Evolutionary conservation across 2,797 vertebrate genomes (phyloP).

Genomic region (Loris lydekkerianus): DNA sequence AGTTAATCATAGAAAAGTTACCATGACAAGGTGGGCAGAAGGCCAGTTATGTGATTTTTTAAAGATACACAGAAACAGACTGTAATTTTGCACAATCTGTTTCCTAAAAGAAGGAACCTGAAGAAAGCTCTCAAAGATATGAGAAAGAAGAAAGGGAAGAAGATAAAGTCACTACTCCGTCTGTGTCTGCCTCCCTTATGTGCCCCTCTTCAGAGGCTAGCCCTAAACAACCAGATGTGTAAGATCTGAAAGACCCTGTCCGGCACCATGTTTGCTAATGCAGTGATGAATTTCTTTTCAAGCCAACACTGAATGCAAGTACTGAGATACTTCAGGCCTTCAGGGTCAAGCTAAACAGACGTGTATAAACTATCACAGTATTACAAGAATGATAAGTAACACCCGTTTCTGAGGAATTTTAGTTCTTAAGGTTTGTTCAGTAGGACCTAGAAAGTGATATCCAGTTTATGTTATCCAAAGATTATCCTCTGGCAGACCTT

Average conservation of each 20-base stretch:
- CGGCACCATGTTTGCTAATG: not conserved
- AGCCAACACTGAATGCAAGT: not conserved
- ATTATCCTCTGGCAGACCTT: slow-evolving; percentile 36
- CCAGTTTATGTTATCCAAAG: not conserved
- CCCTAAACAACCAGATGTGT: slow-evolving; percentile 8
- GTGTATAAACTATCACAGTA: not conserved
- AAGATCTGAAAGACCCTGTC: not conserved
- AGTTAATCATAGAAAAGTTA: slow-evolving; percentile 82
- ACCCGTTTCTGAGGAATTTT: slow-evolving; percentile 32
- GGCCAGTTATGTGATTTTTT: slow-evolving; percentile 71
- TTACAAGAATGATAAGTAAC: slow-evolving; percentile 8
- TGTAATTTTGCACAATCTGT: slow-evolving; percentile 74
- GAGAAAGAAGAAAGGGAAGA: not conserved
- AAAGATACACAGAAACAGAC: slow-evolving; percentile 74
- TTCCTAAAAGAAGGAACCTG: slow-evolving; percentile 56
- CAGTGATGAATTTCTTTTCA: slow-evolving; percentile 7
- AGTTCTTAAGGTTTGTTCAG: not conserved
- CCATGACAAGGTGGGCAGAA: slow-evolving; percentile 78
- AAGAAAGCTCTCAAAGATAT: slow-evolving; percentile 58
- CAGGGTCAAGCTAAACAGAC: not conserved
- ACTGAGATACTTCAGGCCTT: not conserved
- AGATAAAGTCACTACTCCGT: not conserved
- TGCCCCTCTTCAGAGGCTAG: not conserved
- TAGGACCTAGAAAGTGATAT: slow-evolving; percentile 24
- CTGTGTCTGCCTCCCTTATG: not conserved